phyloP scores from a whole-genome alignment of 1,140 invertebrate species.

The Melanaphis sacchari region DNA sequence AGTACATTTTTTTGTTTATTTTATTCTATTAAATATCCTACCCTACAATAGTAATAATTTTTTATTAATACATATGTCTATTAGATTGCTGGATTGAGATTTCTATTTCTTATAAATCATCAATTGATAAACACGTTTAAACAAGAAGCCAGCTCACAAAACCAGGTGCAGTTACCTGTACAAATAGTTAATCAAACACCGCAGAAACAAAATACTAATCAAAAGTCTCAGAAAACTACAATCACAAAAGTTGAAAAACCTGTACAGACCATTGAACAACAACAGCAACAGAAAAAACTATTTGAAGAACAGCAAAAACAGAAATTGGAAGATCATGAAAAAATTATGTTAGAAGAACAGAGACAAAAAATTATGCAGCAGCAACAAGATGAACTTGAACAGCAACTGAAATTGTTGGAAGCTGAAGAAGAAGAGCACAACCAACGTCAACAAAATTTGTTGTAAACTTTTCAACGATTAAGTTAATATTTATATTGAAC shows the following conservation, averaged over 20 bases:
- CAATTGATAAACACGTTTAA: constrained; percentile 86
- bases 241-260: constrained; percentile 36
- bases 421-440: constrained; percentile 46
- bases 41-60: neutral
- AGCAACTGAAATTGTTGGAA: constrained; percentile 42
- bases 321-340: constrained; percentile 30
- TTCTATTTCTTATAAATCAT: constrained; percentile 93
- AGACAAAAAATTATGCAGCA: constrained; percentile 49
- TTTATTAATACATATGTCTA: constrained; percentile 16
- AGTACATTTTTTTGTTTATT: no score
- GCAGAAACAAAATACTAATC: constrained; percentile 29
- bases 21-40: neutral
- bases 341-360: constrained; percentile 23
- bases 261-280: neutral
- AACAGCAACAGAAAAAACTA: constrained; percentile 45
- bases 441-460: constrained; percentile 34
- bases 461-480: neutral
- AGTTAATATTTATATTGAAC: neutral
- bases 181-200: constrained; percentile 47
- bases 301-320: constrained; percentile 45
- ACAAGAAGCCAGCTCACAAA: constrained; percentile 70
- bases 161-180: constrained; percentile 39
- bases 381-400: constrained; percentile 46
- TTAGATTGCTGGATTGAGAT: constrained; percentile 85
- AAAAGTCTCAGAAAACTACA: constrained; percentile 43